A percentile compares a stretch with the other conserved stretches of the same genome.
Evolutionary conservation across 2,888 invertebrate genomes (phyloP).

Genomic region (Hypolimnas misippus): DNA sequence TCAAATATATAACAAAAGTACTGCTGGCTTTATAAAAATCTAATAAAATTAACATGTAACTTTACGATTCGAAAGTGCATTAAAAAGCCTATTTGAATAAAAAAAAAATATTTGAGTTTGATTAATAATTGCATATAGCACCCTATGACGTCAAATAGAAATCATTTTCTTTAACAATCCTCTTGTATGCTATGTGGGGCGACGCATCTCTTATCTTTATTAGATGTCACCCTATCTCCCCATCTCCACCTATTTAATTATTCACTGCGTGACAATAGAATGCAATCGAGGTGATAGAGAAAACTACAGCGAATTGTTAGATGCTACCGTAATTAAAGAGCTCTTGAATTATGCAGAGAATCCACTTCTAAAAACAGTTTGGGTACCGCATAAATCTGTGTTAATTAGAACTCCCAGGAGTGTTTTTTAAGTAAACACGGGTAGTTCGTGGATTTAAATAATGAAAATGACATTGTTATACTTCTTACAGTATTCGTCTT

Average conservation of each 20-base stretch:
- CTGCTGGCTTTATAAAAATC: too few species aligned
- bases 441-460: slow-evolving; percentile 6
- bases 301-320: slow-evolving; percentile 24
- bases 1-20: too few species aligned
- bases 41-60: too few species aligned
- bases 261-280: slow-evolving; percentile 28
- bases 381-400: slow-evolving; percentile 11
- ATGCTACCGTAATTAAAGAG: slow-evolving; percentile 20
- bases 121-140: too few species aligned
- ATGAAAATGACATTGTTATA: slow-evolving; percentile 2
- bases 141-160: slow-evolving; percentile 19
- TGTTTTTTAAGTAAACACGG: not conserved
- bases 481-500: not conserved
- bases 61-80: too few species aligned
- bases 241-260: slow-evolving; percentile 29
- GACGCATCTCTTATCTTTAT: slow-evolving; percentile 27
- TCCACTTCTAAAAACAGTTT: slow-evolving; percentile 12
- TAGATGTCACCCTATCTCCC: slow-evolving; percentile 26
- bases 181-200: slow-evolving; percentile 6
- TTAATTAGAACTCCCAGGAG: slow-evolving; percentile 3
- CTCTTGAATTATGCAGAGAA: slow-evolving; percentile 22
- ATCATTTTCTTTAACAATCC: slow-evolving; percentile 11
- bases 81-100: too few species aligned
- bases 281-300: slow-evolving; percentile 28
- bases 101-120: too few species aligned